Evolutionary conservation across 2,797 vertebrate genomes (phyloP).

Genomic region (Apogon hyalosoma): DNA sequence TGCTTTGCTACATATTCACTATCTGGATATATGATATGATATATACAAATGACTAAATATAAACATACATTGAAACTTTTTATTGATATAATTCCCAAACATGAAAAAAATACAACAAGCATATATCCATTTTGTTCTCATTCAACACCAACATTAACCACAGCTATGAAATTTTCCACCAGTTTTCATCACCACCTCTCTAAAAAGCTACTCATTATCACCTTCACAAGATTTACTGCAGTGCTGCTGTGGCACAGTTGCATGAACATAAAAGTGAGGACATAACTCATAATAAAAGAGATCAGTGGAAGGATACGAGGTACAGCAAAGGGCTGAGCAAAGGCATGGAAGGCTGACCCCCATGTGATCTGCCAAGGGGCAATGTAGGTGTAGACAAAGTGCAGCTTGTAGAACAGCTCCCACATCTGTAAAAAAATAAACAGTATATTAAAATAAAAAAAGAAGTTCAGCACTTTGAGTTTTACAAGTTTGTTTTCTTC

Average conservation of each 20-base stretch:
- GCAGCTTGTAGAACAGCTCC: constrained; percentile 97
- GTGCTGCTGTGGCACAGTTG: background rate
- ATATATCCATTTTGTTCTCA: background rate
- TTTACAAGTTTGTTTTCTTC: too few species aligned
- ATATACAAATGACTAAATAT: background rate
- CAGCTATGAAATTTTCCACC: background rate
- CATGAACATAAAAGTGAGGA: background rate
- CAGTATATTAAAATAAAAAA: constrained; percentile 11
- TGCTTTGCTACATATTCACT: background rate
- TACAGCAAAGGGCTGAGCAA: constrained; percentile 98
- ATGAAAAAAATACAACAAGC: background rate
- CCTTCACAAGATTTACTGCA: background rate
- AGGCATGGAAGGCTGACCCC: constrained; percentile 98
- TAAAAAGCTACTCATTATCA: constrained; percentile 1
- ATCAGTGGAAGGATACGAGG: constrained; percentile 93
- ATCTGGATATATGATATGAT: background rate
- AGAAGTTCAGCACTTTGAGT: background rate
- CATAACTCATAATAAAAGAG: background rate
- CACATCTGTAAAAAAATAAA: constrained; percentile 85
- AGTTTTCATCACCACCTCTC: background rate
- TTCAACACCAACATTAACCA: background rate
- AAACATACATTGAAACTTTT: background rate
- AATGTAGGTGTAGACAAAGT: constrained; percentile 98
- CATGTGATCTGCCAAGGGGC: constrained; percentile 99
- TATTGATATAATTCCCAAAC: background rate